Conservation (phyloP, 2,797 vertebrate species). For the Smutsia temminckii region DNA sequence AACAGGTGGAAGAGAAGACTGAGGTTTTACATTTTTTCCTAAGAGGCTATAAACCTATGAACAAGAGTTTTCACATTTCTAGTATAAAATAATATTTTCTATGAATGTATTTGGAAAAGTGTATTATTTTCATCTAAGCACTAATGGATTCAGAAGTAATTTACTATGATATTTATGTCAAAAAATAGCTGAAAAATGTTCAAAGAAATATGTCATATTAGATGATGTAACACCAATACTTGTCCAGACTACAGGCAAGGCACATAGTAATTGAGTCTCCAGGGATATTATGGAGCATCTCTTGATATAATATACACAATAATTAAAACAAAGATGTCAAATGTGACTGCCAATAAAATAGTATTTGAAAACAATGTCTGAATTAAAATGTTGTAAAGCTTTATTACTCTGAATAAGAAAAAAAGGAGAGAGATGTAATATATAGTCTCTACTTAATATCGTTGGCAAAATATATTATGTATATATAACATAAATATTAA, state of each 20-base stretch:
- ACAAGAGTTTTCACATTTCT: conserved; percentile 11
- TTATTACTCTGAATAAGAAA: not conserved
- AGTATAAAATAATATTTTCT: conserved; percentile 12
- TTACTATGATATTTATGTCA: conserved; percentile 48
- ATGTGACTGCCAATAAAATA: conserved; percentile 10
- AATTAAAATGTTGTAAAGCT: conserved; percentile 40
- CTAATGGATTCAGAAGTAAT: conserved; percentile 45
- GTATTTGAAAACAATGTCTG: conserved; percentile 23
- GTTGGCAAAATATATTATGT: not conserved
- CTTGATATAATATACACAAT: not conserved
- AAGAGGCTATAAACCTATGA: not conserved
- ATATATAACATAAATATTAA: not conserved
- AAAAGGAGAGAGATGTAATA: not conserved
- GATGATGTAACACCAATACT: not conserved
- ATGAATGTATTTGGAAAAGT: conserved; percentile 18
- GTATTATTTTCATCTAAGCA: conserved; percentile 13
- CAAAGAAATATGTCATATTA: not conserved
- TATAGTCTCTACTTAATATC: not conserved
- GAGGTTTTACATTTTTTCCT: not conserved
- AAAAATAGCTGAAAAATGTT: conserved; percentile 7
- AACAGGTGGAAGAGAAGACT: not conserved
- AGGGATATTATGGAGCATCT: not conserved
- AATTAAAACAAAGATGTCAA: conserved; percentile 41
- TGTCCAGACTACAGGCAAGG: not conserved
- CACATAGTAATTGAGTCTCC: conserved; percentile 31